Evolutionary conservation across 2,888 invertebrate genomes (phyloP).

Genomic region (Pristionchus fissidentatus): DNA sequence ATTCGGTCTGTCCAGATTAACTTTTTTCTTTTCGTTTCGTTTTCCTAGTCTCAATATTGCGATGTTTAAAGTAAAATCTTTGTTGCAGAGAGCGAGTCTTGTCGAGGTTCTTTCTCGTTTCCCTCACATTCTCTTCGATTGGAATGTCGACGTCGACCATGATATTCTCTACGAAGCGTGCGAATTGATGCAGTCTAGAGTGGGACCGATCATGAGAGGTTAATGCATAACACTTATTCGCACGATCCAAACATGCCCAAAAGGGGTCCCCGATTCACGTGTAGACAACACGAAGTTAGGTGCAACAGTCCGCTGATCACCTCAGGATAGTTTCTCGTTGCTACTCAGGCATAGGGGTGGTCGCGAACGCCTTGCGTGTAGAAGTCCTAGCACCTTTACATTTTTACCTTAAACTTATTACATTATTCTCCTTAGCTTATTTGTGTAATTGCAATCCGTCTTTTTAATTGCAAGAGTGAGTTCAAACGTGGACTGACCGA

Average conservation of each 20-base stretch:
- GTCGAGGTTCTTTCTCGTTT: constrained; percentile 8
- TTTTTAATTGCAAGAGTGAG: no score
- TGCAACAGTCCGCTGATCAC: background rate
- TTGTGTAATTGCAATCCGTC: no score
- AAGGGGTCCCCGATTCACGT: no score
- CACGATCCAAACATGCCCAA: no score
- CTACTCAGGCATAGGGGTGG: background rate
- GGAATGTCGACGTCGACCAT: background rate
- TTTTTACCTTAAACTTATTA: no score
- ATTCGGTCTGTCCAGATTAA: constrained; percentile 4
- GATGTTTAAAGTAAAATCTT: background rate
- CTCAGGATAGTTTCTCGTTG: background rate
- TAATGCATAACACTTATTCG: no score
- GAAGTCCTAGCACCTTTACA: no score
- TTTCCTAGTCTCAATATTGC: background rate
- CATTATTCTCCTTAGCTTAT: no score
- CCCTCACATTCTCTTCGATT: constrained; percentile 28
- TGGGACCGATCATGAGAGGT: constrained; percentile 24
- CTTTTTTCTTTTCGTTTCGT: background rate
- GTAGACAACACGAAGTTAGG: background rate
- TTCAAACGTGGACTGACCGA: no score
- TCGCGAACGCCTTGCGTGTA: background rate
- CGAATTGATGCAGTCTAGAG: background rate
- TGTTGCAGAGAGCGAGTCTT: background rate
- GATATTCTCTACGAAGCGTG: background rate